Evolutionary conservation across 2,888 invertebrate species (phyloP), one percentile per base, ranked within the genome.

Genomic region (Axea sp.): DNA sequence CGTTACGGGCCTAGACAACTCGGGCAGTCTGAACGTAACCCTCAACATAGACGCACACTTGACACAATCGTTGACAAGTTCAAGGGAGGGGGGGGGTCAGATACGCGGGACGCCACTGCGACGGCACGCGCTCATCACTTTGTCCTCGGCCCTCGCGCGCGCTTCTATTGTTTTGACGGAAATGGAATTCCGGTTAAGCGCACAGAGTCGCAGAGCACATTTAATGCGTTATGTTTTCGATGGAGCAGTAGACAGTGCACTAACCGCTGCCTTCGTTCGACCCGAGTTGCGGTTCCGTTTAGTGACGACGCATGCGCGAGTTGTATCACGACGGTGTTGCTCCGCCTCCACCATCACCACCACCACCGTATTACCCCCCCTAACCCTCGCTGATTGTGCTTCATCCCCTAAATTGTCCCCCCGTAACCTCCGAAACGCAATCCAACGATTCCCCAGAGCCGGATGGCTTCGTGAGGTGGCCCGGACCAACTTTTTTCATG

Each of bases 191-290:
- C 49, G 22, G 39, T 53, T 62, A 51, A 26, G 24, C 47, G 31
- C 30, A 43, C 51, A 39, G n/a, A 19, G 6, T 45, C 33, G 24
- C 71, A 65, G 67, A 62, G 67, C 62, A 37, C 75, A 65, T 76
- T 73, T 53, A 67, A 57, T 71, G 43, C 72, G 77, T 68, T 57
- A 79, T 78, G 82, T 78, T 82, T 80, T 81, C 83, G 81, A 77
- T 78, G 78, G 81, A 82, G 82, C 83, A 82, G 84, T 84, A 82
- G 83, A 81, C 83, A 83, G 84, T 85, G 84, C 85, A 87, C 87
- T 87, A 85, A 83, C 82, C 78, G 77, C 73, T 78, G 76, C 77
- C 79, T 82, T 81, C 82, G 82, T 86, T 86, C 86, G 86, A 86
- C 85, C 86, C 85, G 78, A 83, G 82, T 84, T 78, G 80, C 83